Evolutionary conservation across 2,888 invertebrate species (phyloP).

Genomic region (Euclidia mi): DNA sequence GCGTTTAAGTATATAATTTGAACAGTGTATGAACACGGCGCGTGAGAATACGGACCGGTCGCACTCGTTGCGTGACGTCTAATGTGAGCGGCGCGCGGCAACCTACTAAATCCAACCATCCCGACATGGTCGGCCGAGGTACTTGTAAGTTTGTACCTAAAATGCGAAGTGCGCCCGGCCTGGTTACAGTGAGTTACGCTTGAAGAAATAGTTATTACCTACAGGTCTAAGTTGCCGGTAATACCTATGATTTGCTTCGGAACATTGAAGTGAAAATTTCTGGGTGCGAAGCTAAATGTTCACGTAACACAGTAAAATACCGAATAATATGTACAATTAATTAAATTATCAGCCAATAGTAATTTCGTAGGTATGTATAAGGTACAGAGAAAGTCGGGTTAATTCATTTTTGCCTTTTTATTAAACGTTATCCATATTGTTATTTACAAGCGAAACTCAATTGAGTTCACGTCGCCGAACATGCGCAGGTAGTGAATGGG

Average conservation of each 20-base stretch:
- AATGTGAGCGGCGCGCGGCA: too few species aligned
- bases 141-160: too few species aligned
- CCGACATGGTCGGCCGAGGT: too few species aligned
- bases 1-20: too few species aligned
- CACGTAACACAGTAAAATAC: not conserved
- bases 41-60: too few species aligned
- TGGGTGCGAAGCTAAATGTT: not conserved
- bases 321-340: not conserved
- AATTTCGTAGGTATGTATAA: slow-evolving; percentile 11
- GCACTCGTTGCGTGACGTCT: too few species aligned
- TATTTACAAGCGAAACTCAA: slow-evolving; percentile 69
- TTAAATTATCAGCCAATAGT: not conserved
- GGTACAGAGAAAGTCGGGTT: slow-evolving; percentile 25
- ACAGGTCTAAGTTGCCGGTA: slow-evolving; percentile 4
- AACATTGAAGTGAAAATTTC: slow-evolving; percentile 2
- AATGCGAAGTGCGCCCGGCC: too few species aligned
- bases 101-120: too few species aligned
- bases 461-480: slow-evolving; percentile 53
- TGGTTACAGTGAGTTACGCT: not conserved
- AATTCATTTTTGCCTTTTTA: slow-evolving; percentile 46
- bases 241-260: slow-evolving; percentile 9
- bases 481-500: slow-evolving; percentile 62
- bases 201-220: slow-evolving; percentile 11
- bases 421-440: slow-evolving; percentile 45
- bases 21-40: too few species aligned